Evolutionary conservation across 2,888 invertebrate species (phyloP), one percentile per base, ranked within the genome.

Genomic region (Lasioglossum vierecki): DNA sequence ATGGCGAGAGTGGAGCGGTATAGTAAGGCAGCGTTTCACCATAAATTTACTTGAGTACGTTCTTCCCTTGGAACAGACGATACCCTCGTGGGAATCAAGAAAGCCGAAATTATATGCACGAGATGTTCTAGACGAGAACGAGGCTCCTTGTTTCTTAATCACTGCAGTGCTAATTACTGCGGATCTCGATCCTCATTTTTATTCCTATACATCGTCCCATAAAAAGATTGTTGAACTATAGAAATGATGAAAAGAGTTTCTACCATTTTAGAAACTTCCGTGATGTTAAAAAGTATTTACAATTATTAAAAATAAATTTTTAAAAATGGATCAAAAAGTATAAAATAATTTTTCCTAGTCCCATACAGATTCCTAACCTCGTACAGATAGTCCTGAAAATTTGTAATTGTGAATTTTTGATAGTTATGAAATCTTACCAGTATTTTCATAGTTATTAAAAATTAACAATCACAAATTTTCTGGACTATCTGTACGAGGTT

Each of bases 21-120:
- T 41, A 80, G 68, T 75, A 78, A 77, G 85, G 88, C 82, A 87
- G 87, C 83, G 83, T 90, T 91, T 87, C 91, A 85, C 84, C 89
- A 91, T 92, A 91, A 92, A 92, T 92, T 92, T 90, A 92, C 90
- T 89, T 83, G 87, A 80, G 83, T 84, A 79, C 77, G 88, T 84
- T 86, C 86, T 80, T 83, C 76, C 73, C 72, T 85, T 82, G 88
- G 84, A 83, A 84, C 83, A 74, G 88, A 39, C 71, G 76, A 79
- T 73, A 80, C 80, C 77, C 86, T 63, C 86, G 3, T 9, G 87
- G 72, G 86, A 83, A 86, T 79, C 86, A 87, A 89, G 89, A 88
- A 89, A 86, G 86, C 89, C 84, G 80, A 76, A 86, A 83, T 87
- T 80, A 83, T 79, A 77, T 85, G 82, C 85, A 74, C 46, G 79